These are phyloP conservation scores for Phyllotreta cruciferae DNA, from an alignment of 2,888 invertebrate species.

Conservation along the genomic window DNA sequence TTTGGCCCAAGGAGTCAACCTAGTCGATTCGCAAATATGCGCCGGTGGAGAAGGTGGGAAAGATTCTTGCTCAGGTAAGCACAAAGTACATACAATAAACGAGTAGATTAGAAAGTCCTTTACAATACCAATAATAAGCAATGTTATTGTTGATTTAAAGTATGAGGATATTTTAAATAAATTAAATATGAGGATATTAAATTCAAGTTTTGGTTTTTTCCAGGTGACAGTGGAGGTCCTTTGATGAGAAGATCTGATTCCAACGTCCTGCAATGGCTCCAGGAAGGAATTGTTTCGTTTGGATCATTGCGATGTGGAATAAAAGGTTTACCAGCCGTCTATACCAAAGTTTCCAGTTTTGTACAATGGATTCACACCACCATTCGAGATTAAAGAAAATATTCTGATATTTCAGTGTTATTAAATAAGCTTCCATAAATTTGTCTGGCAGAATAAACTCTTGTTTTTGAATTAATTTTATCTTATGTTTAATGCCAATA, in stretches of 20 bases:
- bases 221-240: conserved; percentile 80
- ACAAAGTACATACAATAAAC: too few species aligned
- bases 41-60: conserved; percentile 74
- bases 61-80: conserved; percentile 73
- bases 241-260: conserved; percentile 66
- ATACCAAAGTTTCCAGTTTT: conserved; percentile 57
- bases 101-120: too few species aligned
- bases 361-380: conserved; percentile 68
- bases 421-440: too few species aligned
- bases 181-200: too few species aligned
- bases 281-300: conserved; percentile 72
- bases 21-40: conserved; percentile 70
- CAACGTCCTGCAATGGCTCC: conserved; percentile 64
- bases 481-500: too few species aligned
- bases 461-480: too few species aligned
- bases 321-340: conserved; percentile 52
- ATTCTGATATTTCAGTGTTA: too few species aligned
- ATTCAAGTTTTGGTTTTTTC: too few species aligned
- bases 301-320: conserved; percentile 58
- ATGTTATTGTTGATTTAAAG: background rate
- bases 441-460: too few species aligned
- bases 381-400: conserved; percentile 36
- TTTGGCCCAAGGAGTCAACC: conserved; percentile 59
- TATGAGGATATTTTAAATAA: too few species aligned
- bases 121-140: too few species aligned